Evolutionary conservation across 2,797 vertebrate species (phyloP), one percentile per base, ranked within the genome.

Genomic region (Xerus rutilus): DNA sequence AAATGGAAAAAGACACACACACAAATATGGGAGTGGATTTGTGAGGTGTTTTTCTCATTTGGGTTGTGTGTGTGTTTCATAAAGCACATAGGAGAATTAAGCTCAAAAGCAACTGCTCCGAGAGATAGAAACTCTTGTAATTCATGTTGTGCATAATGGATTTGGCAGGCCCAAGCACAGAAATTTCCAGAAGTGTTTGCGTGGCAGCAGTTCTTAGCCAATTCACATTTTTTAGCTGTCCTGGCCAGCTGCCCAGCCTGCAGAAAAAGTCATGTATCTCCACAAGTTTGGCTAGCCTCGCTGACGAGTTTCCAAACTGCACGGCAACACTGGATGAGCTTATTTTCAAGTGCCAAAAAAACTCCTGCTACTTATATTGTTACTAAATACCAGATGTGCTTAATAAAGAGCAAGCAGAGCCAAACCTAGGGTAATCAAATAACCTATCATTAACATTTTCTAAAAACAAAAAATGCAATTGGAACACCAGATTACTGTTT

Each of bases 161-260:
- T 98, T 98, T 99, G 99, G 99, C 99, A 98, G 99, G 98, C 98
- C 98, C 93, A 92, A 98, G 98, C 98, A 98, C 98, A 99, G 99
- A 99, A 99, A 99, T 99, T 99, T 99, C 99, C 99, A 99, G 99
- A 99, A 99, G 99, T 99, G 99, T 99, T 99, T 99, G 99, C 99
- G 99, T 99, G 99, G 99, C 99, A 98, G 98, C 97, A 98, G 98
- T 98, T 98, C 98, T 98, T 97, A 98, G 99, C 99, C 99, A 99
- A 98, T 98, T 98, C 98, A 98, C 99, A 99, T 99, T 98, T 98
- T 99, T 98, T 98, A 98, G 99, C 99, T 99, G 98, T 98, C 98
- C 98, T 99, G 99, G 99, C 99, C 62, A 2, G 49, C 76, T 97
- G 99, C 99, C 99, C 98, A 43, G 99, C 98, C 97, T 98, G 99